Base-by-base conservation (phyloP, 2,113 vertebrate genomes). In the Tichodroma muraria region DNA sequence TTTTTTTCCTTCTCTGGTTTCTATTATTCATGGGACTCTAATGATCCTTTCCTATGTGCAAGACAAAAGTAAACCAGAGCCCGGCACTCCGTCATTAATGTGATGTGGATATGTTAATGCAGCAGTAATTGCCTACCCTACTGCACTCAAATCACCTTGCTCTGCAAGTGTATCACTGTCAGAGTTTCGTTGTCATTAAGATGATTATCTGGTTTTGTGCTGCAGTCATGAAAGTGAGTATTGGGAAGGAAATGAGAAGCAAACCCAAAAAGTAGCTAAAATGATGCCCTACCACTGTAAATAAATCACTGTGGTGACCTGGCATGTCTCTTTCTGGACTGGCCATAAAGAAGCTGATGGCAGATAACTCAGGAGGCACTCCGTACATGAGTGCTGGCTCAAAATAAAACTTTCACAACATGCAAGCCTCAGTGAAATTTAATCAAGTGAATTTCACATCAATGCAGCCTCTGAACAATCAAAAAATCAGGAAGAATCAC, bases 1-100 rank as follows among this genome's bases (percentile, higher is more conserved):
- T 22, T 37, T 9, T 2, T 45, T 19, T 15, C 23, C 57, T 93
- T 70, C 87, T 72, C 57, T 90, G 68, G 73, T 92, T 96, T 94
- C 89, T 78, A 76, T 94, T 95, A 93, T 92, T 96, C 89, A 85
- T 76, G 53, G 88, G 21, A 79, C 60, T 90, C 90, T 95, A 96
- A 96, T 72, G 86, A 95, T 94, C 57, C 65, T 57, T 81, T 77
- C 90, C 90, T 76, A 73, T 38, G 75, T 4, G 3, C 13, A 60
- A 87, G 85, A 94, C 65, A 71, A 69, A 93, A 89, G 90, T 83
- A 90, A 92, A 96, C 73, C 77, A 75, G 10, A 80, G 85, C 50
- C 33, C 56, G 69, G 69, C 50, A 70, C 81, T 79, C 63, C 0
- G 3, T 94, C 93, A 93, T 85, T 91, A 91, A 53, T 7, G 30